Evolutionary conservation across 1,140 invertebrate species (phyloP).

Genomic region (Trichonephila inaurata): DNA sequence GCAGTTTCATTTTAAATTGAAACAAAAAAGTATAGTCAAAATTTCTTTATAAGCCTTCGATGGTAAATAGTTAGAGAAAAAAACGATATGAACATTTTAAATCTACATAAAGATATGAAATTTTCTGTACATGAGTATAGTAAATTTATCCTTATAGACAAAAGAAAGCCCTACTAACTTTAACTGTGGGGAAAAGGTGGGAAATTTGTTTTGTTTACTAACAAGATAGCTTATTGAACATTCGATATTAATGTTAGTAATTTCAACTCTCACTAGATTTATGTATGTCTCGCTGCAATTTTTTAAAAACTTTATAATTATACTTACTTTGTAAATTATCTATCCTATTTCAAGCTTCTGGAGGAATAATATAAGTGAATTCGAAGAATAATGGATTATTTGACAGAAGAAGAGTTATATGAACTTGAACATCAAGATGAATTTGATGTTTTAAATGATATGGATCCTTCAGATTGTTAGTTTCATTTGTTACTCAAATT

Average conservation of each 20-base stretch:
- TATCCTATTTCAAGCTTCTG: too few species aligned
- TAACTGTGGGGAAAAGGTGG: constrained; percentile 28
- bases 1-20: neutral
- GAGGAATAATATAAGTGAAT: neutral
- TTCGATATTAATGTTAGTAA: neutral
- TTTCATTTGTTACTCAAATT: neutral
- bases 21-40: neutral
- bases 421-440: constrained; percentile 71
- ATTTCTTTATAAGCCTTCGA: neutral
- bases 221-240: neutral
- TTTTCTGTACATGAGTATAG: too few species aligned
- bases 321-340: too few species aligned
- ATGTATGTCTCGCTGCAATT: neutral
- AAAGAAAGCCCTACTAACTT: neutral
- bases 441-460: constrained; percentile 57
- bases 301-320: too few species aligned
- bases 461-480: constrained; percentile 28
- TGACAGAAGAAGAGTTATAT: constrained; percentile 65
- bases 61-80: neutral
- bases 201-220: constrained; percentile 61
- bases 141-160: too few species aligned
- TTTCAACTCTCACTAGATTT: neutral
- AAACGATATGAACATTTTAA: neutral
- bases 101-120: neutral
- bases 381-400: constrained; percentile 41